Conservation (phyloP, 2,888 invertebrate species). For the Epirrita christyi region DNA sequence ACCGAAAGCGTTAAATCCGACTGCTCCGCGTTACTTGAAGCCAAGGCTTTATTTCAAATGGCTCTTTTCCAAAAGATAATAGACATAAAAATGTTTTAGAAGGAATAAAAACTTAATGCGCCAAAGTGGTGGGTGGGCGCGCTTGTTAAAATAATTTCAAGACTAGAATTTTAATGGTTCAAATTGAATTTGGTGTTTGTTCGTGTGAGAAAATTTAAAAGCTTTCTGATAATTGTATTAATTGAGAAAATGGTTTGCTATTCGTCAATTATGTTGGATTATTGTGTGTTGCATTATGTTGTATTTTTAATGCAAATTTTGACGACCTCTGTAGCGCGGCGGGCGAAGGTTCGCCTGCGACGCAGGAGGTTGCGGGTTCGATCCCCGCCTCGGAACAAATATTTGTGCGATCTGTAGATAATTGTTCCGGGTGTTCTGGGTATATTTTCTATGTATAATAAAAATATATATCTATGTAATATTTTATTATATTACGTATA, state of each 20-base stretch:
- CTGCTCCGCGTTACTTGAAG: neutral
- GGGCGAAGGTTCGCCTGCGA: no score
- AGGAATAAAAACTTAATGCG: slow-evolving; percentile 20
- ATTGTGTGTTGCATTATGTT: no score
- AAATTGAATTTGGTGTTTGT: slow-evolving; percentile 13
- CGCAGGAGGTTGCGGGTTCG: no score
- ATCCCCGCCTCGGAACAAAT: no score
- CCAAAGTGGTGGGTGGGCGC: slow-evolving; percentile 14
- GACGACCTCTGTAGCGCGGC: no score
- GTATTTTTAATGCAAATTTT: no score
- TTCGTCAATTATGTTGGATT: neutral
- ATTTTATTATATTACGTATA: no score
- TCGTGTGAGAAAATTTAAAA: slow-evolving; percentile 17
- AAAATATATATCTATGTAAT: no score
- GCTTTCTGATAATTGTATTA: slow-evolving; percentile 10
- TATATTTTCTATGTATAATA: no score
- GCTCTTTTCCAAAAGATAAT: slow-evolving; percentile 20
- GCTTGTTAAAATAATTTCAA: slow-evolving; percentile 13
- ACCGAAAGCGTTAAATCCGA: no score
- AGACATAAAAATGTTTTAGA: slow-evolving; percentile 9
- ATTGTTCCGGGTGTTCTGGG: no score
- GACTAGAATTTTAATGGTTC: slow-evolving; percentile 14
- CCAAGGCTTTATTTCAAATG: slow-evolving; percentile 3
- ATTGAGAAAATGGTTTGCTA: slow-evolving; percentile 1
- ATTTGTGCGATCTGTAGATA: no score